A percentile compares a stretch with the other conserved stretches of the same genome.
These are phyloP conservation scores for Drosophila cyrtoloma DNA, from an alignment of 2,888 invertebrate species.

Conservation along the genomic window DNA sequence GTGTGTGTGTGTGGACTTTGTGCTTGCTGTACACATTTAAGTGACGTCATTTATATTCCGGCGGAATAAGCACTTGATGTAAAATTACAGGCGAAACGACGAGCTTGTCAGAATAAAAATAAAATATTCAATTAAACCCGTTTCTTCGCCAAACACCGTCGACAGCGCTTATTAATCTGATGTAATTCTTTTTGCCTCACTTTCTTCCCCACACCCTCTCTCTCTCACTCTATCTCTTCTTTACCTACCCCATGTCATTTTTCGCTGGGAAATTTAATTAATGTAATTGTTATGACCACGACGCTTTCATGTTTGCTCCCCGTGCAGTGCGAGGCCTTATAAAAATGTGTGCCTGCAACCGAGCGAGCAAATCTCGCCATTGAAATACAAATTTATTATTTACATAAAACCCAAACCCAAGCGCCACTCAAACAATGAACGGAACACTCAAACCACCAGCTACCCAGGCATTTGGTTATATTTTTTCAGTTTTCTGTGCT, in stretches of 20 bases:
- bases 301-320: constrained; percentile 19
- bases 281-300: constrained; percentile 75
- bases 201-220: neutral
- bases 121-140: constrained; percentile 80
- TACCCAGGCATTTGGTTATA: constrained; percentile 37
- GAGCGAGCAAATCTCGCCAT: constrained; percentile 23
- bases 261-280: constrained; percentile 67
- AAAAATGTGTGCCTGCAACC: constrained; percentile 39
- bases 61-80: constrained; percentile 78
- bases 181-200: constrained; percentile 47
- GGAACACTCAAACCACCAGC: constrained; percentile 22
- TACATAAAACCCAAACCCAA: constrained; percentile 56
- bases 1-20: constrained; percentile 37
- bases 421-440: constrained; percentile 45
- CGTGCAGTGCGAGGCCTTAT: constrained; percentile 42
- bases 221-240: neutral
- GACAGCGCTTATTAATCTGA: constrained; percentile 77
- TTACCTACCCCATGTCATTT: neutral
- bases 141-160: constrained; percentile 62
- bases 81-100: constrained; percentile 61
- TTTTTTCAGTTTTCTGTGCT: constrained; percentile 35
- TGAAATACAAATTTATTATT: constrained; percentile 61
- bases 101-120: constrained; percentile 59
- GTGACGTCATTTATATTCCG: constrained; percentile 79
- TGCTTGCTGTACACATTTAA: constrained; percentile 67